These are phyloP conservation scores for Bubo scandiacus DNA, from an alignment of 2,113 vertebrate species.

Conservation along the genomic window DNA sequence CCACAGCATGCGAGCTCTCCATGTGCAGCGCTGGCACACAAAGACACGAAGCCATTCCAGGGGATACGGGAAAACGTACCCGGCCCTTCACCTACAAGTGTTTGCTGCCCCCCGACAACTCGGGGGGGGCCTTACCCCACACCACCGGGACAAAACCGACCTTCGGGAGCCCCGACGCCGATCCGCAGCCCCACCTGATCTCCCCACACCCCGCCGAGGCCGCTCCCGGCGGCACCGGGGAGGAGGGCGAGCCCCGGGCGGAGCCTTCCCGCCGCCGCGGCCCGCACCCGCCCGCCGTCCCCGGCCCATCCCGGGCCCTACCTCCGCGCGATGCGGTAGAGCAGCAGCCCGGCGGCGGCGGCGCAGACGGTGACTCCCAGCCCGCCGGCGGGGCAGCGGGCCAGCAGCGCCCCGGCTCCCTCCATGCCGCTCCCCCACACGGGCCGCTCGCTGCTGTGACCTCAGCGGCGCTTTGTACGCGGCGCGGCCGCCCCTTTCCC, in stretches of 20 bases:
- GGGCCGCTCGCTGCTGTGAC: not conserved
- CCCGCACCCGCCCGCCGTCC: not conserved
- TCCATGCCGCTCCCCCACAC: constrained; percentile 74
- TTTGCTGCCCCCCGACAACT: accelerated
- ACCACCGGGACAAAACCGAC: not conserved
- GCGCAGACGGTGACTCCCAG: constrained; percentile 84
- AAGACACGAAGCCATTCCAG: not conserved
- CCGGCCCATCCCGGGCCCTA: constrained; percentile 44
- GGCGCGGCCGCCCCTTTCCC: constrained; percentile 3
- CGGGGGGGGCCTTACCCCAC: not conserved
- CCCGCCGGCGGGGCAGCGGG: constrained; percentile 67
- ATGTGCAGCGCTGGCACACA: not conserved
- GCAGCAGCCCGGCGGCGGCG: constrained; percentile 81
- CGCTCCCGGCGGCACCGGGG: not conserved
- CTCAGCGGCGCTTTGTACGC: constrained; percentile 64
- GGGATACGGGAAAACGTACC: accelerated
- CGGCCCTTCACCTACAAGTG: not conserved
- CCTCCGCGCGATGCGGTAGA: constrained; percentile 86
- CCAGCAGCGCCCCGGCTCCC: constrained; percentile 73
- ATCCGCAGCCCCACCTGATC: accelerated
- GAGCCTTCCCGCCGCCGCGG: not conserved
- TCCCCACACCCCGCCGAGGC: not conserved
- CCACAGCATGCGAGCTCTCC: not conserved
- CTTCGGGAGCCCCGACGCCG: not conserved
- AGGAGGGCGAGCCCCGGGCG: not conserved